Percentiles rank a stretch among this genome's conserved stretches.
These are phyloP conservation scores for Thamnophis sirtalis DNA, from an alignment of 2,113 vertebrate genomes.

Conservation along the genomic window DNA sequence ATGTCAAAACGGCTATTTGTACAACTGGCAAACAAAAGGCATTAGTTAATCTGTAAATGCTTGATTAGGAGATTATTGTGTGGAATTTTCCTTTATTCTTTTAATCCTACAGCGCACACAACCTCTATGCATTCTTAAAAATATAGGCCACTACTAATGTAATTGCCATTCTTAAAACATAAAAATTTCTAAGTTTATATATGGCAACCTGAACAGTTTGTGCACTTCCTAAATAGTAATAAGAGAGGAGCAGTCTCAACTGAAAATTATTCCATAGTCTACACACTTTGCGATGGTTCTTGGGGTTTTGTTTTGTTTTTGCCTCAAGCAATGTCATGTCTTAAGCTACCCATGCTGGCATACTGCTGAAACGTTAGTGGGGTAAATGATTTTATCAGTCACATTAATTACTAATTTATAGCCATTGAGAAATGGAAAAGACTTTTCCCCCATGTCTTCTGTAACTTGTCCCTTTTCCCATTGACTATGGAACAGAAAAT, in stretches of 20 bases:
- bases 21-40: slow-evolving; percentile 1
- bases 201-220: neutral
- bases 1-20: slow-evolving; percentile 15
- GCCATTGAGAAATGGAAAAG: neutral
- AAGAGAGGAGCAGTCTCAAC: neutral
- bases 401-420: neutral
- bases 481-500: neutral
- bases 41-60: neutral
- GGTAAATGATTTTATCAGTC: neutral
- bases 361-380: neutral
- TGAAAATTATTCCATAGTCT: neutral
- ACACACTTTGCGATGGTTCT: neutral
- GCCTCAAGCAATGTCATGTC: neutral
- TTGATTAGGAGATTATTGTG: neutral
- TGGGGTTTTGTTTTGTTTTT: neutral
- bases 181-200: neutral
- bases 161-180: neutral
- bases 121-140: no score
- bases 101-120: neutral
- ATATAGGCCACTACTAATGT: neutral
- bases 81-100: neutral
- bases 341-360: neutral
- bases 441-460: neutral
- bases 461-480: neutral
- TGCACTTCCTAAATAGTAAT: neutral